Evolutionary conservation across 1,140 invertebrate genomes (phyloP), one percentile per base, ranked within the genome.

Genomic region (Drosophila willistoni): DNA sequence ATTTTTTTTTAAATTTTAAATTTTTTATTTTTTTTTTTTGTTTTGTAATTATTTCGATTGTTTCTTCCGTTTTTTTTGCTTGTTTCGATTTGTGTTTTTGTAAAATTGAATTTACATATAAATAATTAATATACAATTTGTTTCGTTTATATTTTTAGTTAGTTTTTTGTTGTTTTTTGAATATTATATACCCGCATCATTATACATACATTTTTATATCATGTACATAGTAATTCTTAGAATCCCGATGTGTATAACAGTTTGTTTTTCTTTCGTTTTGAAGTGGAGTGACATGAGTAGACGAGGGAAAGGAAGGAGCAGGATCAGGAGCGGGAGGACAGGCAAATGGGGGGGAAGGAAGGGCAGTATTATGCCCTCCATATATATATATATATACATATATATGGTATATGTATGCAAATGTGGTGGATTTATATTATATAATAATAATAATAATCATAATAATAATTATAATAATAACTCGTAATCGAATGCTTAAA

Each of bases 381-480:
- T 36, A 36, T 36, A 12, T 36, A 36, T 36, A 33, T 44, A 3
- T 59, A n/a, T n/a, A n/a, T n/a, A n/a, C n/a, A 10, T 34, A 2
- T 42, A 33, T 44, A 3, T 59, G 39, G 42, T 36, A 10, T 63
- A 9, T 60, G 63, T 41, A 55, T 57, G 55, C 39, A 39, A 65
- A 57, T 69, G 47, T 70, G 60, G 69, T 68, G 75, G 29, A 29
- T 29, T 29, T 85, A 70, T 85, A 86, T 71, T 71, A 77, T 77
- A 68, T 61, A 61, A 61, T 61, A 41, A 19, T 61, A 61, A 36
- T 36, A 19, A 41, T 60, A 60, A 34, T 10, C 54, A 68, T 86
- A 25, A 78, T 65, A 56, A 73, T 87, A 86, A 73, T 47, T 14
- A 86, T 87, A 86, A 87, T 86, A 86, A 86, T 86, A 86, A 87